A percentile compares a stretch with the other conserved stretches of the same genome.
phyloP scores from a whole-genome alignment of 2,113 vertebrate species.

The Trichechus manatus region DNA sequence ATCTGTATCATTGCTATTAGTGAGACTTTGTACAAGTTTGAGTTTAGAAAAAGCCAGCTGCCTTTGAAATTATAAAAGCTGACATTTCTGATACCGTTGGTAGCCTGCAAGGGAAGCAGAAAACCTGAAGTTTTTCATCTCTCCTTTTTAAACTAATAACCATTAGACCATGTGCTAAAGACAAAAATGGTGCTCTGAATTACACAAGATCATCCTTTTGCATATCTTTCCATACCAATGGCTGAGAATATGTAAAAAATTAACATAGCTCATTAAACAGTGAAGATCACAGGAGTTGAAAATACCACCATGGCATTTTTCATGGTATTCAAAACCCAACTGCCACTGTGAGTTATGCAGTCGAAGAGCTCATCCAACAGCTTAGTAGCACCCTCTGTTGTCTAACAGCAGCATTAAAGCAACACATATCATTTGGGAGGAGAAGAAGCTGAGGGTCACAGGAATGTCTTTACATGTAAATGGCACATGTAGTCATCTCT shows the following conservation, averaged over 20 bases:
- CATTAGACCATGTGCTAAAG: background rate
- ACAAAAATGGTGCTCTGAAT: background rate
- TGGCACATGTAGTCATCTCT: background rate
- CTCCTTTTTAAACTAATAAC: background rate
- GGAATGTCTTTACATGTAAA: background rate
- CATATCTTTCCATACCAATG: background rate
- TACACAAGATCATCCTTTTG: background rate
- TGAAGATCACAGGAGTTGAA: background rate
- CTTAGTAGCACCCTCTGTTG: background rate
- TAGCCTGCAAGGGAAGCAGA: background rate
- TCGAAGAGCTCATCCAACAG: too few species aligned
- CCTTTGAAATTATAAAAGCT: background rate
- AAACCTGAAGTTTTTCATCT: background rate
- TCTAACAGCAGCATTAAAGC: background rate
- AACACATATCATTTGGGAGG: accelerated
- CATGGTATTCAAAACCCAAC: background rate
- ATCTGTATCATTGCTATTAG: background rate
- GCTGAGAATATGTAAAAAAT: background rate
- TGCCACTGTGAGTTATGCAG: background rate
- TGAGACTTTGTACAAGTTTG: background rate
- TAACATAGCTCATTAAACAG: too few species aligned
- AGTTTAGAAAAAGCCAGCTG: background rate
- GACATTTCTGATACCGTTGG: background rate
- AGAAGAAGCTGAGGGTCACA: background rate
- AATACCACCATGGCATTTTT: background rate